These are phyloP conservation scores for Tromatobia lineatoria DNA, from an alignment of 2,888 invertebrate species.

Conservation along the genomic window DNA sequence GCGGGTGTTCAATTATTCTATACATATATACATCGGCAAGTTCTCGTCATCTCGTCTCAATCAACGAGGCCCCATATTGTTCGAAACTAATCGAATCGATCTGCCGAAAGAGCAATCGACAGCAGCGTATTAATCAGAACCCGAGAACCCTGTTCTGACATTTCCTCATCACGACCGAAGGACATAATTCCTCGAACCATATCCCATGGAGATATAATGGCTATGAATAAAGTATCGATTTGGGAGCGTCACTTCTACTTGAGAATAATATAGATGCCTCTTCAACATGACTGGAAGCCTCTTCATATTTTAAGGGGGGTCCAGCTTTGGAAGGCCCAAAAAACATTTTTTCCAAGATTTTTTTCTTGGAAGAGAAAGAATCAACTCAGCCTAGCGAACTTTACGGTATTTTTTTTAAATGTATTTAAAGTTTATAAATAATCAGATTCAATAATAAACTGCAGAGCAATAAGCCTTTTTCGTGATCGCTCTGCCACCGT, in stretches of 20 bases:
- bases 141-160: background rate
- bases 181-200: conserved; percentile 35
- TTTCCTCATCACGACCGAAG: conserved; percentile 32
- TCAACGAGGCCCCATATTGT: conserved; percentile 34
- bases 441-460: too few species aligned
- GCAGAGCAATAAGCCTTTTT: too few species aligned
- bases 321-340: too few species aligned
- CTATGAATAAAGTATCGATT: conserved; percentile 81
- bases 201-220: conserved; percentile 76
- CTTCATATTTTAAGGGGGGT: conserved; percentile 29
- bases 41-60: conserved; percentile 55
- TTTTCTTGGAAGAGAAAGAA: too few species aligned
- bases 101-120: conserved; percentile 61
- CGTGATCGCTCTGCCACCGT: too few species aligned
- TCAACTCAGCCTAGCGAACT: too few species aligned
- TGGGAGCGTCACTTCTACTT: conserved; percentile 49
- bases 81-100: conserved; percentile 51
- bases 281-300: conserved; percentile 31
- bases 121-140: conserved; percentile 49
- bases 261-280: conserved; percentile 55
- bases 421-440: too few species aligned
- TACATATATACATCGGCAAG: conserved; percentile 19
- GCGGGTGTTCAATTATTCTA: conserved; percentile 50
- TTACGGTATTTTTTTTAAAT: too few species aligned
- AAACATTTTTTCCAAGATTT: too few species aligned